phyloP scores from a whole-genome alignment of 2,888 invertebrate genomes.

The Sympetrum striolatum region DNA sequence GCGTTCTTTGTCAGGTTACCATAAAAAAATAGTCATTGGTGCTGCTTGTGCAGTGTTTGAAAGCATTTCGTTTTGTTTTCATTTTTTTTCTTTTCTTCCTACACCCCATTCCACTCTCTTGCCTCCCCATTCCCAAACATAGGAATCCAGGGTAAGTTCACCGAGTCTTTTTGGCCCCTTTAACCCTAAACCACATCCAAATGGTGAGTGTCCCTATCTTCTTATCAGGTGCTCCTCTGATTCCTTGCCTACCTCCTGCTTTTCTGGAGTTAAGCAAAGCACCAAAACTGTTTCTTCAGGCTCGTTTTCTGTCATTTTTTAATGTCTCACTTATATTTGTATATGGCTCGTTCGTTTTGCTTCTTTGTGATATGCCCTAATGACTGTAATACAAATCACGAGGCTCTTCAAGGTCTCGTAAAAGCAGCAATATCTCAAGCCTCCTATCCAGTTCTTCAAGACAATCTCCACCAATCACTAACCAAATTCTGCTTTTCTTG shows the following conservation, averaged over 20 bases:
- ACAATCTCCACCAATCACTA: not conserved
- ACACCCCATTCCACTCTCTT: not conserved
- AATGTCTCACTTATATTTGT: constrained; percentile 32
- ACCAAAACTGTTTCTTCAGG: constrained; percentile 13
- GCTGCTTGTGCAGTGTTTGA: not conserved
- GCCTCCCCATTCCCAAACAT: constrained; percentile 24
- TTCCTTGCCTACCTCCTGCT: constrained; percentile 28
- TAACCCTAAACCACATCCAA: constrained; percentile 2
- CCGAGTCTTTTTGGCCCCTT: constrained; percentile 37
- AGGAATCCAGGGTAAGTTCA: constrained; percentile 40
- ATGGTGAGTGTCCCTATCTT: constrained; percentile 26
- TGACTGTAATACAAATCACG: constrained; percentile 25
- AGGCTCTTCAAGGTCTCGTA: constrained; percentile 42
- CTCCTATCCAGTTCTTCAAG: not conserved
- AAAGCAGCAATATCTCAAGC: constrained; percentile 7
- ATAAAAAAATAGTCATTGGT: not conserved
- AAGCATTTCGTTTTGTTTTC: constrained; percentile 30
- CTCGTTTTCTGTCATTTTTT: constrained; percentile 33
- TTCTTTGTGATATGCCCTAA: constrained; percentile 26
- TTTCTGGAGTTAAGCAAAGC: constrained; percentile 39
- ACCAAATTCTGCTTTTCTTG: not conserved
- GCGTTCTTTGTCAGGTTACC: not conserved
- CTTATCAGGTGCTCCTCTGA: constrained; percentile 24
- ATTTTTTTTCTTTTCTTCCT: constrained; percentile 19
- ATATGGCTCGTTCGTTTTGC: constrained; percentile 26